Evolutionary conservation across 2,113 vertebrate species (phyloP).

Genomic region (Myxocyprinus asiaticus): DNA sequence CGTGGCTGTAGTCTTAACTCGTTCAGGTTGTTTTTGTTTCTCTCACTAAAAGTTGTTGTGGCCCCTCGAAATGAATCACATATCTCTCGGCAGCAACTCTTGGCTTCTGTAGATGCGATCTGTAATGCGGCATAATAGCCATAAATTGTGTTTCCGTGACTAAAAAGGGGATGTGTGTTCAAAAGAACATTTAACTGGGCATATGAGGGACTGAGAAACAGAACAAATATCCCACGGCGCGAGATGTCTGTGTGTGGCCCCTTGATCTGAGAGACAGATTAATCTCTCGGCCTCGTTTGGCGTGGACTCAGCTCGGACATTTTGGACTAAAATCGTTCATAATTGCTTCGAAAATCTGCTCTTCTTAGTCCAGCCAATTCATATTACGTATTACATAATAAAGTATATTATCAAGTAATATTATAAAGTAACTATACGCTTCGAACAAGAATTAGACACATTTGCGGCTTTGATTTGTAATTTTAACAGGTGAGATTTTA

Average conservation of each 20-base stretch:
- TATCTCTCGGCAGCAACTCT: slow-evolving; percentile 71
- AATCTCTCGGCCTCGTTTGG: slow-evolving; percentile 14
- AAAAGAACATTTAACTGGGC: slow-evolving; percentile 79
- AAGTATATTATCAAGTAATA: too few relatives aligned
- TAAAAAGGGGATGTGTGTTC: slow-evolving; percentile 82
- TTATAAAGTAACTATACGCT: too few relatives aligned
- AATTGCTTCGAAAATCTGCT: not conserved
- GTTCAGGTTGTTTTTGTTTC: slow-evolving; percentile 49
- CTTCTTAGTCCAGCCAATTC: not conserved
- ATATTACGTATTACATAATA: too few relatives aligned
- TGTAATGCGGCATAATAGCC: slow-evolving; percentile 84
- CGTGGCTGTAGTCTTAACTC: slow-evolving; percentile 63
- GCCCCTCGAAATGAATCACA: slow-evolving; percentile 58
- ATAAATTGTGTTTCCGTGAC: slow-evolving; percentile 89
- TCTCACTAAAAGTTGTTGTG: slow-evolving; percentile 36
- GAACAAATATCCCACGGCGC: slow-evolving; percentile 85
- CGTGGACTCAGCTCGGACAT: not conserved
- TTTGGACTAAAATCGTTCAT: not conserved
- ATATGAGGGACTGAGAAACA: slow-evolving; percentile 79
- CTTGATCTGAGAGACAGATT: slow-evolving; percentile 72
- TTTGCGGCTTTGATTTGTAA: too few relatives aligned
- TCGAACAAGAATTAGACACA: too few relatives aligned
- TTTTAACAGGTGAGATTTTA: too few relatives aligned
- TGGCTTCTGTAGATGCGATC: slow-evolving; percentile 79
- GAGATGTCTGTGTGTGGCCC: slow-evolving; percentile 79